Evolutionary conservation across 2,797 vertebrate species (phyloP).

Genomic region (Oreortyx pictus): DNA sequence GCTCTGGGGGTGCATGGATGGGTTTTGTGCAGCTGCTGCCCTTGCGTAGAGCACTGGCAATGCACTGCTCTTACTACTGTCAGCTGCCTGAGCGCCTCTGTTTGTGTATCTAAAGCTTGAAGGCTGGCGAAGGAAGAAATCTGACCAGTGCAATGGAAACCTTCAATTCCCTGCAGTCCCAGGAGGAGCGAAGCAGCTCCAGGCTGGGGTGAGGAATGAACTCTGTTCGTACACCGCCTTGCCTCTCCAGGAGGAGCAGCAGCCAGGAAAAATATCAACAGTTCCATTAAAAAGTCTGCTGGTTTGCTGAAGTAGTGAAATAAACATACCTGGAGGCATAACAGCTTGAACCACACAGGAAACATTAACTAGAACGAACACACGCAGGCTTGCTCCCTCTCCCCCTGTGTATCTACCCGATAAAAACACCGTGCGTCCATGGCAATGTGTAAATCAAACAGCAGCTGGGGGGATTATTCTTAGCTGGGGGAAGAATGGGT

Average conservation of each 20-base stretch:
- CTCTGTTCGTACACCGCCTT: not conserved
- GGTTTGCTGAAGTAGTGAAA: constrained; percentile 73
- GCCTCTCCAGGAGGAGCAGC: constrained; percentile 53
- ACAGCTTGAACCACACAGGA: constrained; percentile 66
- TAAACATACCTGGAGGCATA: constrained; percentile 77
- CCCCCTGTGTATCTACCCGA: not conserved
- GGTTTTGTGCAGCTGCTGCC: constrained; percentile 23
- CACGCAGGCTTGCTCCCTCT: constrained; percentile 43
- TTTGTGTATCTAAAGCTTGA: constrained; percentile 36
- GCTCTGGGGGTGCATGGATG: not conserved
- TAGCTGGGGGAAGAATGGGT: constrained; percentile 29
- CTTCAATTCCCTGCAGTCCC: constrained; percentile 50
- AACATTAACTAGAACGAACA: constrained; percentile 66
- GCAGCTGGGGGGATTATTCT: constrained; percentile 63
- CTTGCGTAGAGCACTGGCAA: not conserved
- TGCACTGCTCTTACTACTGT: not conserved
- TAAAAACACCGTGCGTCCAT: constrained; percentile 5
- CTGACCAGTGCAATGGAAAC: constrained; percentile 72
- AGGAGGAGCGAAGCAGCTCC: constrained; percentile 44
- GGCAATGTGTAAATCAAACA: constrained; percentile 68
- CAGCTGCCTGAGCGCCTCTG: constrained; percentile 10
- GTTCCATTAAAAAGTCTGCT: constrained; percentile 80
- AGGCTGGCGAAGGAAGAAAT: constrained; percentile 63
- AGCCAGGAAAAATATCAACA: constrained; percentile 80
- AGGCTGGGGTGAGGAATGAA: constrained; percentile 59